These are phyloP conservation scores for Pampusana beccarii DNA, from an alignment of 2,113 vertebrate species.

Conservation along the genomic window DNA sequence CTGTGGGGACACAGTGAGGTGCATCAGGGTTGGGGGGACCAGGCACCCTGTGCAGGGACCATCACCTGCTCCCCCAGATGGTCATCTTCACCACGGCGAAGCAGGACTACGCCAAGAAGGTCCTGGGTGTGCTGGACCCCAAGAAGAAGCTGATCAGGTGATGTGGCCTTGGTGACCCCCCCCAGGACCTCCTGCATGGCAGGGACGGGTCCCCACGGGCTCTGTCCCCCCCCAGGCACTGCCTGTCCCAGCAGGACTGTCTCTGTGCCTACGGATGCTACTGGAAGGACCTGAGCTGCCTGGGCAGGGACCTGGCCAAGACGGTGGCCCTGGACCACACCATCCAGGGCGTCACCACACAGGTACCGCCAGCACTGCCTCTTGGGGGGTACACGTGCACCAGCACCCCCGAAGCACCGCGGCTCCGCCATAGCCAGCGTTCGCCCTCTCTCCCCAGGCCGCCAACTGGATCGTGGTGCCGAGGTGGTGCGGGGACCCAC, in stretches of 20 bases:
- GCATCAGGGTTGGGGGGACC: accelerated
- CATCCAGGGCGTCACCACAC: conserved; percentile 79
- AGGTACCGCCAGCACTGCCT: conserved; percentile 37
- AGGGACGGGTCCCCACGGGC: accelerated
- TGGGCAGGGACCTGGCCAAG: conserved; percentile 80
- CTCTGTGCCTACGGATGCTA: conserved; percentile 82
- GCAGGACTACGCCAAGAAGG: conserved; percentile 81
- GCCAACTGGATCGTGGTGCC: conserved; percentile 79
- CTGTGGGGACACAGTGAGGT: not conserved
- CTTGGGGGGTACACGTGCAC: accelerated
- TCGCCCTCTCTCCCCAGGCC: conserved; percentile 53
- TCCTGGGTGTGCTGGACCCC: conserved; percentile 83
- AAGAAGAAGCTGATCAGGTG: conserved; percentile 83
- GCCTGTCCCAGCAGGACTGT: conserved; percentile 82
- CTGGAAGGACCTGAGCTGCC: conserved; percentile 79
- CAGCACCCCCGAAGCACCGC: accelerated
- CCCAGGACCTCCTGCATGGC: accelerated
- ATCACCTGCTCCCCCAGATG: conserved; percentile 55
- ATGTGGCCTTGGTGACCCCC: not conserved
- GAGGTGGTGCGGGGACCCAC: conserved; percentile 54
- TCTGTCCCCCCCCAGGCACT: conserved; percentile 57
- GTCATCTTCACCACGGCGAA: conserved; percentile 85
- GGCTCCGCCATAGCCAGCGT: accelerated
- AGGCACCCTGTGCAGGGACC: accelerated
- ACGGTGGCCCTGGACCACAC: conserved; percentile 80